A percentile compares a stretch with the other conserved stretches of the same genome.
Evolutionary conservation across 2,113 vertebrate species (phyloP).

Genomic region (Tamias sibiricus): DNA sequence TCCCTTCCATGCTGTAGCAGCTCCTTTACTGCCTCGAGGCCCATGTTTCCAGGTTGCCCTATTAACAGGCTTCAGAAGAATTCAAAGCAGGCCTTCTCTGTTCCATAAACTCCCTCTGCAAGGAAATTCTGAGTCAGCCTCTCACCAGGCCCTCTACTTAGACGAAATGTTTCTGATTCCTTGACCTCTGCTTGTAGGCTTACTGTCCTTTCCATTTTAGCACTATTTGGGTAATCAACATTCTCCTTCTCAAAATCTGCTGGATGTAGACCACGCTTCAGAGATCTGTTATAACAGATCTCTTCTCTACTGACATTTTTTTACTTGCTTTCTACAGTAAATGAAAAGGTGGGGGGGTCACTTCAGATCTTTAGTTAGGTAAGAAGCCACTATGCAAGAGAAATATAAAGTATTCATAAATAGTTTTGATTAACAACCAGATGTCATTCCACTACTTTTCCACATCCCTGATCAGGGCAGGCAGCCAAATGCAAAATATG

Average conservation of each 20-base stretch:
- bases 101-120: not conserved
- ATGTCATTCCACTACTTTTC: not conserved
- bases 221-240: conserved; percentile 6
- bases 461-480: conserved; percentile 59
- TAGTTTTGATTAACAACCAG: conserved; percentile 47
- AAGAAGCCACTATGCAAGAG: not conserved
- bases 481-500: conserved; percentile 29
- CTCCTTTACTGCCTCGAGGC: not conserved
- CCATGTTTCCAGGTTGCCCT: not conserved
- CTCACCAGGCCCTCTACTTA: not conserved
- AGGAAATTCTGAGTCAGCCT: conserved; percentile 37
- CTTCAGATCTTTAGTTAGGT: not conserved
- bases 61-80: conserved; percentile 30
- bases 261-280: not conserved
- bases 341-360: not conserved
- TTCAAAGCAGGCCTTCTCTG: not conserved
- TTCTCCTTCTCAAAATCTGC: not conserved
- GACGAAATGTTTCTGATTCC: conserved; percentile 58
- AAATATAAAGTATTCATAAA: conserved; percentile 40
- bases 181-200: conserved; percentile 29
- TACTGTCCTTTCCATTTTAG: conserved; percentile 14
- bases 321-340: conserved; percentile 15
- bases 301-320: conserved; percentile 1
- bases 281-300: not conserved
- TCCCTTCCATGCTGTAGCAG: not conserved